Evolutionary conservation across 2,888 invertebrate species (phyloP), one percentile per base, ranked within the genome.

Genomic region (Lasioglossum lativentre): DNA sequence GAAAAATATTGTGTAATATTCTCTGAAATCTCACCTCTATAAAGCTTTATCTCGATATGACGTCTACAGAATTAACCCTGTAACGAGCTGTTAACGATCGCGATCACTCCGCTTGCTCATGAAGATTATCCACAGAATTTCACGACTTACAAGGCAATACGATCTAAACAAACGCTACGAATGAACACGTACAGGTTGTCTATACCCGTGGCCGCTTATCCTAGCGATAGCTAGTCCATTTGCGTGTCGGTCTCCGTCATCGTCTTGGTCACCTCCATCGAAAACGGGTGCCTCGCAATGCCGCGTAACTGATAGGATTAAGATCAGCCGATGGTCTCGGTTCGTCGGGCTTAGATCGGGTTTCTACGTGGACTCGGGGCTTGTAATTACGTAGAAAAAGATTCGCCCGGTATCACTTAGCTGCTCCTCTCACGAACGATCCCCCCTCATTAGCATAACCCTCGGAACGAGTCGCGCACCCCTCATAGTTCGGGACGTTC

Each of bases 271-370:
- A 79, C 19, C 52, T 59, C 16, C 42, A 59, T 8, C 23, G 34
- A 30, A 42, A 63, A 78, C 66, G 71, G 83, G 70, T 77, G 68
- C 76, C 75, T 82, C 71, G 88, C 70, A 73, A 80, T 83, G 78
- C 89, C 90, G 92, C 92, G 92, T 93, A 92, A 93, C 93, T 86
- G 91, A 93, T 93, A 90, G 92, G 93, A 93, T 93, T 93, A 92
- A 93, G 92, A 91, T 92, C 89, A 42, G 34, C 52, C 83, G 81
- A 86, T 73, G 88, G 80, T 86, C 82, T 77, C 87, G 88, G 89
- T 89, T 86, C 85, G 86, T 83, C 77, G 87, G 73, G 88, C 83
- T 88, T 89, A 89, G 89, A 90, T 91, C 91, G 88, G 90, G 88
- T 91, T 91, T 82, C 85, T 76, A 74, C 83, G 83, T 71, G 84